Conservation (phyloP, 2,888 invertebrate species). For the Dioctria linearis region DNA sequence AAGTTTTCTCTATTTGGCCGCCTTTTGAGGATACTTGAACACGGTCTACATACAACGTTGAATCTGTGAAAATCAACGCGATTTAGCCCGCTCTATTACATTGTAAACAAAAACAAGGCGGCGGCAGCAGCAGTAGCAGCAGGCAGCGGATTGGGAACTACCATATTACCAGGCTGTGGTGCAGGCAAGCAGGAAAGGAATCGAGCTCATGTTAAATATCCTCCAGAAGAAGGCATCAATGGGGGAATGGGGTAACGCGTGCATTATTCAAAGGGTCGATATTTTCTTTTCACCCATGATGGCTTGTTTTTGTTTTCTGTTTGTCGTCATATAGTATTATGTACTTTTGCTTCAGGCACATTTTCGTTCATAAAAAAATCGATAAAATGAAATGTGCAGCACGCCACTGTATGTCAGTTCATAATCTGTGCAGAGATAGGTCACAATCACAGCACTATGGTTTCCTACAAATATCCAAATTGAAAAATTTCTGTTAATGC, state of each 20-base stretch:
- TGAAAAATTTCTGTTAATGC: neutral
- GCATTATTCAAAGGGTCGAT: constrained; percentile 40
- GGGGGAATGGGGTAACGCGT: neutral
- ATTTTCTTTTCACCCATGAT: constrained; percentile 1
- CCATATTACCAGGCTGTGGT: neutral
- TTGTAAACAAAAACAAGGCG: constrained; percentile 44
- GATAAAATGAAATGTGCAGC: constrained; percentile 29
- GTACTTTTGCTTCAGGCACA: constrained; percentile 21
- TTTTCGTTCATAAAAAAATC: constrained; percentile 26
- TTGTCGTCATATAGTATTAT: neutral
- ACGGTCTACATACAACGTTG: constrained; percentile 22
- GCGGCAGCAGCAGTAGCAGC: neutral
- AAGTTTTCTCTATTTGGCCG: neutral
- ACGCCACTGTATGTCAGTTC: constrained; percentile 11
- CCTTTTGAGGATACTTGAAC: constrained; percentile 14
- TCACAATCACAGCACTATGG: neutral
- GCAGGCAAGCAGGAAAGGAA: neutral
- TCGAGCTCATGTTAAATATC: neutral
- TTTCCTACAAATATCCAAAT: neutral
- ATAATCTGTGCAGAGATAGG: neutral
- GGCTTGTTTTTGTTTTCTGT: constrained; percentile 33
- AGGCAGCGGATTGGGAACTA: too few relatives aligned
- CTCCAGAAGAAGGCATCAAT: too few relatives aligned
- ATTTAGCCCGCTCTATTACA: neutral
- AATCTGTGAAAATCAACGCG: constrained; percentile 23